Conservation (phyloP, 2,888 invertebrate species). For the Portevinia maculata region DNA sequence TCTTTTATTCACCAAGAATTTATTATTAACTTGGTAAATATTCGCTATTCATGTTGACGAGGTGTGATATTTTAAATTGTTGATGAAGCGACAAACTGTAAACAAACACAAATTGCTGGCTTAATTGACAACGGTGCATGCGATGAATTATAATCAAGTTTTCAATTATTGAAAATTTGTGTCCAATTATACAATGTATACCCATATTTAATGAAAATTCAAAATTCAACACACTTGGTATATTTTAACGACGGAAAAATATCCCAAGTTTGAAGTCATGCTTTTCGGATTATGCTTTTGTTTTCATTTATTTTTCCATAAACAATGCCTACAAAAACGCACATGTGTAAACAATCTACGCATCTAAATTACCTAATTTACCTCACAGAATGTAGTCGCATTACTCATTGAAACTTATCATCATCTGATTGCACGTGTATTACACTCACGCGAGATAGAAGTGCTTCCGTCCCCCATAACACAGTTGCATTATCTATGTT, state of each 20-base stretch:
- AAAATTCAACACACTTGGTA: slow-evolving; percentile 32
- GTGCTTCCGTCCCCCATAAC: slow-evolving; percentile 28
- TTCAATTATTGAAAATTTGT: slow-evolving; percentile 39
- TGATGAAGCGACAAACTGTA: slow-evolving; percentile 31
- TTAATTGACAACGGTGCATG: slow-evolving; percentile 32
- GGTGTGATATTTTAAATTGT: slow-evolving; percentile 51
- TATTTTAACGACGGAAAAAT: no score
- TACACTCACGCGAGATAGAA: slow-evolving; percentile 25
- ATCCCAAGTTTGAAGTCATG: slow-evolving; percentile 40
- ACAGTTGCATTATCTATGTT: background rate
- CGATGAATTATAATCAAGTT: slow-evolving; percentile 53
- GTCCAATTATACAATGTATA: background rate
- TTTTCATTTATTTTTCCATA: slow-evolving; percentile 19
- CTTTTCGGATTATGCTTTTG: slow-evolving; percentile 6
- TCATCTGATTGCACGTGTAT: slow-evolving; percentile 32
- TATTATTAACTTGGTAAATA: slow-evolving; percentile 3
- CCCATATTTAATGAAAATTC: slow-evolving; percentile 52
- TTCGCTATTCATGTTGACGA: slow-evolving; percentile 13
- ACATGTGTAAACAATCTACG: slow-evolving; percentile 4
- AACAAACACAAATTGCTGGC: slow-evolving; percentile 41
- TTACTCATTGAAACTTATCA: slow-evolving; percentile 14
- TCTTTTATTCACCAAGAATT: slow-evolving; percentile 1
- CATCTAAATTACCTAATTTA: slow-evolving; percentile 55
- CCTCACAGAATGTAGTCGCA: slow-evolving; percentile 17
- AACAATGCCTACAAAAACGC: background rate